These are phyloP conservation scores for Sminthurinus aureus DNA, from an alignment of 2,888 invertebrate species.

Conservation along the genomic window DNA sequence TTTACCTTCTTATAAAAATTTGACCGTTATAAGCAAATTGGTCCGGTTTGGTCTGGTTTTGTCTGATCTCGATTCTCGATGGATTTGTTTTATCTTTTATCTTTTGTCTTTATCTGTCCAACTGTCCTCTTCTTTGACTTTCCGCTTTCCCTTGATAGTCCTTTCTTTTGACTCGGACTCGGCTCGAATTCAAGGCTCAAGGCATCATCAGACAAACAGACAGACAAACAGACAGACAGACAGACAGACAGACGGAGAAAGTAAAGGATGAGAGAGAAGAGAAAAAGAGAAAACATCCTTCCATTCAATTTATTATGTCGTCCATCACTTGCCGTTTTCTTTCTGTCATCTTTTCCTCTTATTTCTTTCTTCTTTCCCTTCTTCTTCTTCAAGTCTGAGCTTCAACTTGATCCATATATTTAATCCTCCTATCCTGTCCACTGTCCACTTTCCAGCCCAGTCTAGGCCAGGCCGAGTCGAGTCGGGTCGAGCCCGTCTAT, in stretches of 20 bases:
- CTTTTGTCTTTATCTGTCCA: not conserved
- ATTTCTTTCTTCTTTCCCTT: not conserved
- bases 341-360: not conserved
- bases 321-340: constrained; percentile 17
- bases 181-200: too few species aligned
- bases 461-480: too few species aligned
- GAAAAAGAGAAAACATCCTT: constrained; percentile 17
- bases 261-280: not conserved
- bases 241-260: too few species aligned
- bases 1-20: too few species aligned
- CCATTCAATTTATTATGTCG: constrained; percentile 24
- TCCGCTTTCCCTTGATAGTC: not conserved
- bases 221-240: too few species aligned
- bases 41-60: too few species aligned
- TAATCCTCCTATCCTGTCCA: constrained; percentile 5
- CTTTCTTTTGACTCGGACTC: not conserved
- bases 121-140: not conserved
- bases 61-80: too few species aligned
- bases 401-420: constrained; percentile 11
- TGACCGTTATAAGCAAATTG: too few species aligned
- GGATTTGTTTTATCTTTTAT: not conserved
- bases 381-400: constrained; percentile 14
- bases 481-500: too few species aligned
- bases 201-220: too few species aligned
- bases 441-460: too few species aligned